Evolutionary conservation across 2,797 vertebrate genomes (phyloP).

Genomic region (Picus viridis): DNA sequence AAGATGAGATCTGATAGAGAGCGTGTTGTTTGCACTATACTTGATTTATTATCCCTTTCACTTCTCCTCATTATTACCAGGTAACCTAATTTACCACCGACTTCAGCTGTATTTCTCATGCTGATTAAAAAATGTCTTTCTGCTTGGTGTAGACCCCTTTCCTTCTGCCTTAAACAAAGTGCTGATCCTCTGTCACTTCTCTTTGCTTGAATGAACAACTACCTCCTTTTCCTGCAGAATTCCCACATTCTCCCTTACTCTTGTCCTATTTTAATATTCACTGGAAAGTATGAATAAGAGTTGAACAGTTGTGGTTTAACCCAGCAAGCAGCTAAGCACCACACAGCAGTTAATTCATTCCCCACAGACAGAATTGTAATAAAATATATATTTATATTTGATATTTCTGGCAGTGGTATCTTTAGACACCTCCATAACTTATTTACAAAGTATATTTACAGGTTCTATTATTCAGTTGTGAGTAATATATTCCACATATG

Average conservation of each 20-base stretch:
- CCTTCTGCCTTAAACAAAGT: neutral
- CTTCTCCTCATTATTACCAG: conserved; percentile 29
- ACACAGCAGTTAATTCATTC: neutral
- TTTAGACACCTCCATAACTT: no score
- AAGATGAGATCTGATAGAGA: neutral
- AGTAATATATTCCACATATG: no score
- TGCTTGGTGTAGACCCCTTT: neutral
- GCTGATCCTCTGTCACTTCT: neutral
- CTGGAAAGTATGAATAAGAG: neutral
- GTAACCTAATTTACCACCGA: conserved; percentile 13
- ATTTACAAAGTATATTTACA: no score
- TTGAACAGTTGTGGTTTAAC: neutral
- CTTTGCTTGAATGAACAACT: neutral
- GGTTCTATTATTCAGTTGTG: no score
- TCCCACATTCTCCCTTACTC: neutral
- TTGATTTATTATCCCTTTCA: conserved; percentile 54
- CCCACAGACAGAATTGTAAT: no score
- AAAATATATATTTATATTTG: no score
- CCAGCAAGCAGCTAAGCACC: neutral
- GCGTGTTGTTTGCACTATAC: neutral
- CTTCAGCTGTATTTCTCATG: neutral
- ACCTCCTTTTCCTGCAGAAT: neutral
- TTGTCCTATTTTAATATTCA: neutral
- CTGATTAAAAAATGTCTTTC: neutral
- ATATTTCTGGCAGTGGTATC: no score